Conservation (phyloP, 2,888 invertebrate genomes). For the Carterocephalus palaemon region DNA sequence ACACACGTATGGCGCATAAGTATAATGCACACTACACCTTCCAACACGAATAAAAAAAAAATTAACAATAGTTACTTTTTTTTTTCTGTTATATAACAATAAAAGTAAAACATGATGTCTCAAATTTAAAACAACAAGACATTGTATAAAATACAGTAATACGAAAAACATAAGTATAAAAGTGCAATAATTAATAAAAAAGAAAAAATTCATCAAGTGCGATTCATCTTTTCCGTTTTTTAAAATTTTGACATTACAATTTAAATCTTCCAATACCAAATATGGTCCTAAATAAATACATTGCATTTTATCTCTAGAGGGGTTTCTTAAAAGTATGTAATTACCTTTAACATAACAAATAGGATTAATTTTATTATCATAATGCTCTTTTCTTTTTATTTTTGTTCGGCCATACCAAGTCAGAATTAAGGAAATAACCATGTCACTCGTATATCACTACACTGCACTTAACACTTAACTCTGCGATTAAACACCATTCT, state of each 20-base stretch:
- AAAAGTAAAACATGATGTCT: not conserved
- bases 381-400: not conserved
- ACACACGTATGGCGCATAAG: no score
- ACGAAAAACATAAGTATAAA: not conserved
- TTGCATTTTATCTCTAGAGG: not conserved
- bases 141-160: not conserved
- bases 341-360: not conserved
- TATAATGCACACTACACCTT: no score
- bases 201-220: not conserved
- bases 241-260: not conserved
- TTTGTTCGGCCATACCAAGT: no score
- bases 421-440: no score
- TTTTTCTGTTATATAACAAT: not conserved
- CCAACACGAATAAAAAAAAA: not conserved
- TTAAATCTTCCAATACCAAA: not conserved
- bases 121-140: not conserved
- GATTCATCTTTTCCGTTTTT: not conserved
- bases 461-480: no score
- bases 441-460: no score
- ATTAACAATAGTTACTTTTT: slow-evolving; percentile 3
- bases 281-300: not conserved
- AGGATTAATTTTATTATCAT: not conserved
- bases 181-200: not conserved
- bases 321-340: not conserved
- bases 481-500: no score